Conservation (phyloP, 2,113 vertebrate genomes). For the Ophiodon elongatus region DNA sequence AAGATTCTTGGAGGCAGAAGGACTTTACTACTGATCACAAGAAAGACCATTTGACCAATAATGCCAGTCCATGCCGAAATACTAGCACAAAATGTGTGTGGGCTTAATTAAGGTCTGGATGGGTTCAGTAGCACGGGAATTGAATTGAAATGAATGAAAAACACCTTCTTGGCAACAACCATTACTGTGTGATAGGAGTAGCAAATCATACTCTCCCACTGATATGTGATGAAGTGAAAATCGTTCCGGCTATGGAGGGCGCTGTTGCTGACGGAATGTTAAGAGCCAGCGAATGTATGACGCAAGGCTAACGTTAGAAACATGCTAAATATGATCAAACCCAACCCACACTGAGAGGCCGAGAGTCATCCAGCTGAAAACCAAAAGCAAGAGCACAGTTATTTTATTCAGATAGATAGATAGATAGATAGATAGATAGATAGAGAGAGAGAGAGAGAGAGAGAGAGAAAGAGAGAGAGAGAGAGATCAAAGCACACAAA, state of each 20-base stretch:
- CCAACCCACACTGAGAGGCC: conserved; percentile 85
- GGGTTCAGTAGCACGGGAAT: background rate
- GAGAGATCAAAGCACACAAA: background rate
- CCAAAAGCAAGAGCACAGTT: conserved; percentile 67
- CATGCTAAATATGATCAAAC: conserved; percentile 77
- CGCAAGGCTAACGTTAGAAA: conserved; percentile 39
- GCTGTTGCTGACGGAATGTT: conserved; percentile 21
- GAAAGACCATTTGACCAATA: background rate
- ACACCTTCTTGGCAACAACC: background rate
- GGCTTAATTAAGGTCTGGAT: background rate
- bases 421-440: too few relatives aligned
- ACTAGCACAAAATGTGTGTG: background rate
- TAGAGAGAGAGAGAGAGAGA: conserved; percentile 3
- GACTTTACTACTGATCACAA: background rate
- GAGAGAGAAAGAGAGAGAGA: conserved; percentile 7
- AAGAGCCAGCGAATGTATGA: conserved; percentile 20
- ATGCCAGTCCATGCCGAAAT: background rate
- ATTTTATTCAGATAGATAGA: conserved; percentile 28
- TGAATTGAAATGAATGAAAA: conserved; percentile 4
- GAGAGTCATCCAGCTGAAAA: conserved; percentile 85
- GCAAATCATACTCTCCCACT: conserved; percentile 33
- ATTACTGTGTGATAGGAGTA: background rate
- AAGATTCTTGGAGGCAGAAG: background rate
- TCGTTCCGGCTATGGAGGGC: conserved; percentile 14
- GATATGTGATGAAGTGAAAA: conserved; percentile 36